Conservation (phyloP, 2,888 invertebrate species). For the Xiphydria camelus region DNA sequence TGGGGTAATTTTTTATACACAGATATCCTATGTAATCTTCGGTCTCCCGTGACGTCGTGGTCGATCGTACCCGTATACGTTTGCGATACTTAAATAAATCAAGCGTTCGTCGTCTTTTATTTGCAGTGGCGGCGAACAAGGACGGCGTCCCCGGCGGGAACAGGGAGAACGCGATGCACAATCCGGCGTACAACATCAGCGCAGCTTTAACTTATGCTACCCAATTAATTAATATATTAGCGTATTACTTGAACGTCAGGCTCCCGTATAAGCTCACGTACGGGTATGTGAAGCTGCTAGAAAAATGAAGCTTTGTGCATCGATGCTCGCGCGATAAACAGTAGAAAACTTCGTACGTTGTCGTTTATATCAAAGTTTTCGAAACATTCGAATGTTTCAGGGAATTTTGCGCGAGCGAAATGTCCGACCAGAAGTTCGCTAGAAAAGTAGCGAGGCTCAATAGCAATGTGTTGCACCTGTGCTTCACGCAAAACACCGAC, state of each 20-base stretch:
- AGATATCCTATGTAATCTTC: neutral
- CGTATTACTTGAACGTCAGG: constrained; percentile 80
- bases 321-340: too few relatives aligned
- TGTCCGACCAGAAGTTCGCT: constrained; percentile 73
- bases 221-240: constrained; percentile 80
- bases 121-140: constrained; percentile 63
- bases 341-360: too few relatives aligned
- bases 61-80: too few relatives aligned
- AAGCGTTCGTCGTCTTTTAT: too few relatives aligned
- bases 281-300: constrained; percentile 58
- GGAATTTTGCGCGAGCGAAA: constrained; percentile 77
- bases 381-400: constrained; percentile 59
- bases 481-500: constrained; percentile 76
- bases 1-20: constrained; percentile 66
- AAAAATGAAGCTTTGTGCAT: too few relatives aligned
- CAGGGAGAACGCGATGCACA: constrained; percentile 64
- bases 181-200: constrained; percentile 73
- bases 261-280: constrained; percentile 76
- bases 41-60: too few relatives aligned
- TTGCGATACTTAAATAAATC: too few relatives aligned
- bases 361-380: too few relatives aligned
- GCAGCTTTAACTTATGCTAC: constrained; percentile 85
- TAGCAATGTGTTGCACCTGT: constrained; percentile 78
- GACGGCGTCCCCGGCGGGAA: constrained; percentile 60
- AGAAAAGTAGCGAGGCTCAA: constrained; percentile 77